These are phyloP conservation scores for Protobothrops flavoviridis DNA, from an alignment of 2,113 vertebrate genomes.

Conservation along the genomic window DNA sequence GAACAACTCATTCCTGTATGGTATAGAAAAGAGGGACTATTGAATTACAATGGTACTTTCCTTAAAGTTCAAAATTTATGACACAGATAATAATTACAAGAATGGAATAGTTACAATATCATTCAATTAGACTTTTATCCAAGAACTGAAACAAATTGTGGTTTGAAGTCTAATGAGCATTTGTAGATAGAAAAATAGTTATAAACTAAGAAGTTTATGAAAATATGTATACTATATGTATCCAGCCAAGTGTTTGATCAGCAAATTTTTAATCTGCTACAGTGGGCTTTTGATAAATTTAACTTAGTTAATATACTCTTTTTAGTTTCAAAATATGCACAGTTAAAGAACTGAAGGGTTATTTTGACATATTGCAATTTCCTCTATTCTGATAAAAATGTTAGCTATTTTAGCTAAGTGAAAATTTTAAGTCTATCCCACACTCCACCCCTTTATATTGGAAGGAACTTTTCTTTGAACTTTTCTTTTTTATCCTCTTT, in stretches of 20 bases:
- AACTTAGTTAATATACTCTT: neutral
- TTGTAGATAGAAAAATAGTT: slow-evolving; percentile 20
- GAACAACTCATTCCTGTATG: neutral
- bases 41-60: neutral
- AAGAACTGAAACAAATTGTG: slow-evolving; percentile 13
- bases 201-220: slow-evolving; percentile 12
- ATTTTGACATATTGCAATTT: neutral
- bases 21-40: neutral
- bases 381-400: neutral
- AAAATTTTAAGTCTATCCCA: neutral
- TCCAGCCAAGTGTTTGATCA: slow-evolving; percentile 3
- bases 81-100: neutral
- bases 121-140: neutral
- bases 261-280: neutral
- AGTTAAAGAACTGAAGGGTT: neutral
- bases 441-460: neutral
- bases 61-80: neutral
- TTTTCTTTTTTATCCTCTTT: neutral
- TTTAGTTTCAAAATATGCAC: neutral
- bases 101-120: neutral
- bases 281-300: neutral
- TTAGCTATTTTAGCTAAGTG: no score
- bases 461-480: neutral
- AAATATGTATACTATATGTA: neutral
- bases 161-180: slow-evolving; percentile 2